A percentile compares a stretch with the other conserved stretches of the same genome.
phyloP scores from a whole-genome alignment of 2,888 invertebrate genomes.

The Galeopsomyia nigrocyanea region DNA sequence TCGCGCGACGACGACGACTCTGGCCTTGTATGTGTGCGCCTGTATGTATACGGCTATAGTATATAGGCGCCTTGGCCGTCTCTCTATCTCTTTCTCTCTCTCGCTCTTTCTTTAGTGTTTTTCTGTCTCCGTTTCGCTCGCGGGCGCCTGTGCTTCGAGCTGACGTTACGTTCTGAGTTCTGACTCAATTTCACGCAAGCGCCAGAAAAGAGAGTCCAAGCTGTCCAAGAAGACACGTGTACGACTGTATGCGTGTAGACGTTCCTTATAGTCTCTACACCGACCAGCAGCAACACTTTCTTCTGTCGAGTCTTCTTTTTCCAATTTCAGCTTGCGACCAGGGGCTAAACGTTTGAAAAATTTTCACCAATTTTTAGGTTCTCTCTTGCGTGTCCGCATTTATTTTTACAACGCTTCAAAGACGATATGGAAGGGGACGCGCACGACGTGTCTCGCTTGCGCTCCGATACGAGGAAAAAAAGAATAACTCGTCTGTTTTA shows the following conservation, averaged over 20 bases:
- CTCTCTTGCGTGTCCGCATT: slow-evolving; percentile 4
- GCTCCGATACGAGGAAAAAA: slow-evolving; percentile 27
- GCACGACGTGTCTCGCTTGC: neutral
- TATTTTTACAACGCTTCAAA: slow-evolving; percentile 31
- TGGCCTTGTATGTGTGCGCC: too few relatives aligned
- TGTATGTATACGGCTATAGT: too few relatives aligned
- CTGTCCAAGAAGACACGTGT: too few relatives aligned
- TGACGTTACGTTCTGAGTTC: too few relatives aligned
- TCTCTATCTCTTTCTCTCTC: neutral
- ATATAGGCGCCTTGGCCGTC: neutral
- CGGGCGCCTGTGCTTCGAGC: neutral
- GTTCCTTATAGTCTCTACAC: too few relatives aligned
- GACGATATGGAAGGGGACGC: neutral
- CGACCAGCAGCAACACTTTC: too few relatives aligned
- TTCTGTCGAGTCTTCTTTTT: too few relatives aligned
- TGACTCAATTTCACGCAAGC: slow-evolving; percentile 38
- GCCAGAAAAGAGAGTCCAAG: neutral
- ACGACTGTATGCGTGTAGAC: too few relatives aligned
- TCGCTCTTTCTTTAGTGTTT: neutral
- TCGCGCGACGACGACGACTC: too few relatives aligned
- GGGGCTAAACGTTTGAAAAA: neutral
- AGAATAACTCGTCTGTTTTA: neutral
- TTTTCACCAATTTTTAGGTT: slow-evolving; percentile 9
- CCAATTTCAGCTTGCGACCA: too few relatives aligned
- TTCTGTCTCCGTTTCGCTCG: neutral